Evolutionary conservation across 2,113 vertebrate species (phyloP).

Genomic region (Microcebus jonahi): DNA sequence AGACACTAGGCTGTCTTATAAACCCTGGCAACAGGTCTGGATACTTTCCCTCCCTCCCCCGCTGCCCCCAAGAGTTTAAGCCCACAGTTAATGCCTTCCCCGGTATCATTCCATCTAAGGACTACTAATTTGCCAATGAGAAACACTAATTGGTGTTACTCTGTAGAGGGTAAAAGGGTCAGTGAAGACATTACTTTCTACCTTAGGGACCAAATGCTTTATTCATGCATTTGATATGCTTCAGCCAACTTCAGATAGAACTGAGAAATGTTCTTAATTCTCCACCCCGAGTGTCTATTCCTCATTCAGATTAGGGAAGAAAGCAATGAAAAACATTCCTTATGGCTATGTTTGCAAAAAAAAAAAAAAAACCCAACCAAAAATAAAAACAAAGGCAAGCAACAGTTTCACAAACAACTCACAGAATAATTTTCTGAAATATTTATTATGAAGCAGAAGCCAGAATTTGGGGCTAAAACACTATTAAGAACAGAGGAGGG

Average conservation of each 20-base stretch:
- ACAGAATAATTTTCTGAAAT: conserved; percentile 37
- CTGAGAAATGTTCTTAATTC: conserved; percentile 37
- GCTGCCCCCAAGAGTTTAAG: background rate
- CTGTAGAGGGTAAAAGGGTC: background rate
- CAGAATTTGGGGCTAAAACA: background rate
- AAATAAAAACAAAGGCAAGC: conserved; percentile 6
- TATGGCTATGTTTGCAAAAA: background rate
- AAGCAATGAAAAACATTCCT: conserved; percentile 49
- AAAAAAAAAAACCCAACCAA: background rate
- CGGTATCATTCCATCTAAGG: background rate
- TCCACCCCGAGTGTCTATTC: background rate
- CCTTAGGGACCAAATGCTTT: background rate
- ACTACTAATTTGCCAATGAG: background rate
- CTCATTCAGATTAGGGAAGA: background rate
- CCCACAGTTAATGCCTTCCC: background rate
- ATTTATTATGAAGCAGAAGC: conserved; percentile 23
- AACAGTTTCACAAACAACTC: background rate
- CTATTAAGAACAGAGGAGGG: background rate
- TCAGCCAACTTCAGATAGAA: background rate
- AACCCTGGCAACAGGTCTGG: background rate
- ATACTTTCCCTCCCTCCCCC: background rate
- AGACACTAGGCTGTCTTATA: background rate
- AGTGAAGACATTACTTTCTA: background rate
- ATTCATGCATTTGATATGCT: background rate
- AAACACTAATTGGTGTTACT: background rate